Conservation (phyloP, 2,888 invertebrate genomes). For the Nudaria mundana region DNA sequence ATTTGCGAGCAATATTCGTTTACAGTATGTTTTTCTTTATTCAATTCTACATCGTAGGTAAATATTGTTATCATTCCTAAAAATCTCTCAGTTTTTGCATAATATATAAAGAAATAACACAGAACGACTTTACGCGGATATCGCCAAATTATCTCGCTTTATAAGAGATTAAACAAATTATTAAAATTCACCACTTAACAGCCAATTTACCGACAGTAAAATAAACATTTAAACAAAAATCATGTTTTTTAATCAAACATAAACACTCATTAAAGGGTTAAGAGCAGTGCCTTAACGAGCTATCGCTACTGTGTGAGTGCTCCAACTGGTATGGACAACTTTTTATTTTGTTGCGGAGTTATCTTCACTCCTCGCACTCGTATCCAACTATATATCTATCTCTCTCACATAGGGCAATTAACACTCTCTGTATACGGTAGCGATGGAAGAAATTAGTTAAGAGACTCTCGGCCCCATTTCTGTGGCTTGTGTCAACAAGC, state of each 20-base stretch:
- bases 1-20: too few relatives aligned
- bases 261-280: constrained; percentile 67
- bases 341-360: constrained; percentile 59
- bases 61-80: neutral
- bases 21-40: too few relatives aligned
- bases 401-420: constrained; percentile 58
- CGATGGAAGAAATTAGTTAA: constrained; percentile 76
- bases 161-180: constrained; percentile 34
- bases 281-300: constrained; percentile 62
- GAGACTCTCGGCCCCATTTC: constrained; percentile 59
- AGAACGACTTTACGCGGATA: neutral
- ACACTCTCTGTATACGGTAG: constrained; percentile 73
- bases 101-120: neutral
- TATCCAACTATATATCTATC: constrained; percentile 26
- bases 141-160: constrained; percentile 18
- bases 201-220: constrained; percentile 36
- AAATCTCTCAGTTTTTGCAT: neutral
- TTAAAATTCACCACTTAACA: constrained; percentile 32
- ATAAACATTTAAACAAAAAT: constrained; percentile 48
- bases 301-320: constrained; percentile 54
- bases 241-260: constrained; percentile 50
- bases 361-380: constrained; percentile 37
- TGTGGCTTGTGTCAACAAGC: constrained; percentile 57
- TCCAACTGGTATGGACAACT: constrained; percentile 55
- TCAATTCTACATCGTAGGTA: too few relatives aligned